A percentile compares a stretch with the other conserved stretches of the same genome.
These are phyloP conservation scores for Amazona vittata DNA, from an alignment of 2,113 vertebrate genomes.

Conservation along the genomic window DNA sequence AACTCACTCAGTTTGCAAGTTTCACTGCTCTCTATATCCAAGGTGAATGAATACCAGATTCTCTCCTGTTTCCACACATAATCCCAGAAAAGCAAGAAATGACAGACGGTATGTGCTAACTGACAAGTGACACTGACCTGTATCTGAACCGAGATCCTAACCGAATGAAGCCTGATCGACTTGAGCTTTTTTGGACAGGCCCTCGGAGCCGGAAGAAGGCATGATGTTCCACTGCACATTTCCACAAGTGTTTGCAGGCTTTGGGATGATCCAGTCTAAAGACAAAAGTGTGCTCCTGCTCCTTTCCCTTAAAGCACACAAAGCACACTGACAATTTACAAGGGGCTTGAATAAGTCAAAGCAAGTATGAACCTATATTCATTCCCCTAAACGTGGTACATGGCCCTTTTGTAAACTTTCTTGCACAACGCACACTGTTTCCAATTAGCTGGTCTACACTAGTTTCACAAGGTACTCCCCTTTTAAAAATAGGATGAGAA, in stretches of 20 bases:
- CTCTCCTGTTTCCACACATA: neutral
- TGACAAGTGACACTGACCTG: conserved; percentile 77
- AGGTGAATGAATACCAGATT: neutral
- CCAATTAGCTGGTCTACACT: neutral
- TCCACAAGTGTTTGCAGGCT: conserved; percentile 98
- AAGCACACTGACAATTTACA: neutral
- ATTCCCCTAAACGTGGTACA: neutral
- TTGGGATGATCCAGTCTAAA: conserved; percentile 97
- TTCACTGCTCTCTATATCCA: neutral
- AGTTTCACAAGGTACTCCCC: neutral
- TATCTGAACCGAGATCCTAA: conserved; percentile 97
- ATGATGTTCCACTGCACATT: conserved; percentile 96
- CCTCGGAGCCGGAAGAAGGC: conserved; percentile 95
- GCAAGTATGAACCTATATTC: neutral
- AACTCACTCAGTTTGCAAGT: neutral
- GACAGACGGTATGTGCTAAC: neutral
- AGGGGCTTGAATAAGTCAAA: neutral
- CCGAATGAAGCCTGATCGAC: conserved; percentile 89
- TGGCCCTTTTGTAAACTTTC: neutral
- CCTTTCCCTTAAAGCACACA: conserved; percentile 87
- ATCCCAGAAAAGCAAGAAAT: neutral
- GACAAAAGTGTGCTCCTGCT: conserved; percentile 98
- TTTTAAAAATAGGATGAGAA: neutral
- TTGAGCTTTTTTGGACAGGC: conserved; percentile 88
- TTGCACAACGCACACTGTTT: neutral